These are phyloP conservation scores for Gyrodactylus salaris DNA, from an alignment of 1,140 invertebrate genomes.

Conservation along the genomic window DNA sequence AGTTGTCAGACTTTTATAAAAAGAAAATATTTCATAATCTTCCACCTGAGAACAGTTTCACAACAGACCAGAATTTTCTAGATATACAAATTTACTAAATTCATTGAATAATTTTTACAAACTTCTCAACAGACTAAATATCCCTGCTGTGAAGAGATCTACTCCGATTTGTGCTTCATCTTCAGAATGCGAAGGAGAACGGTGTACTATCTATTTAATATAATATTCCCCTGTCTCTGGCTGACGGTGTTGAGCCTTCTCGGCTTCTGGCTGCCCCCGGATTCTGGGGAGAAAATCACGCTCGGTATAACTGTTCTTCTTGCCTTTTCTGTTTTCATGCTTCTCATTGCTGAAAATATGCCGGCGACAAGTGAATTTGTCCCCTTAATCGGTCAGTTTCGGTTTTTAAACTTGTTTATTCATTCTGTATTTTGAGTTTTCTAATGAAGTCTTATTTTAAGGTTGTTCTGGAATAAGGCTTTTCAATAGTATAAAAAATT, in stretches of 20 bases:
- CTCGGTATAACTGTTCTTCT: slow-evolving; percentile 30
- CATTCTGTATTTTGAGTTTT: background rate
- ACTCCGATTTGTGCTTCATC: slow-evolving; percentile 26
- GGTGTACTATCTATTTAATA: slow-evolving; percentile 40
- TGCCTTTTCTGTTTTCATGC: slow-evolving; percentile 30
- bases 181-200: slow-evolving; percentile 68
- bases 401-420: background rate
- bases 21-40: no score
- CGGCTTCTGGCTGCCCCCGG: slow-evolving; percentile 28
- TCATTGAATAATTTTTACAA: no score
- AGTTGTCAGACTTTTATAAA: no score
- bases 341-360: slow-evolving; percentile 28
- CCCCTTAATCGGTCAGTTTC: slow-evolving; percentile 24
- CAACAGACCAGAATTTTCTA: no score
- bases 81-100: no score
- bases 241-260: slow-evolving; percentile 26
- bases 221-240: slow-evolving; percentile 29
- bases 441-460: no score
- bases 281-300: slow-evolving; percentile 28
- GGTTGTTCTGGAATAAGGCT: no score
- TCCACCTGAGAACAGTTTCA: no score
- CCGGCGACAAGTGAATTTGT: slow-evolving; percentile 29
- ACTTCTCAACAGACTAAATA: slow-evolving; percentile 1
- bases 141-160: slow-evolving; percentile 18
- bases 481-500: no score